phyloP scores from a whole-genome alignment of 92 coral and sea anemone genomes.

The Paragorgia papillata region DNA sequence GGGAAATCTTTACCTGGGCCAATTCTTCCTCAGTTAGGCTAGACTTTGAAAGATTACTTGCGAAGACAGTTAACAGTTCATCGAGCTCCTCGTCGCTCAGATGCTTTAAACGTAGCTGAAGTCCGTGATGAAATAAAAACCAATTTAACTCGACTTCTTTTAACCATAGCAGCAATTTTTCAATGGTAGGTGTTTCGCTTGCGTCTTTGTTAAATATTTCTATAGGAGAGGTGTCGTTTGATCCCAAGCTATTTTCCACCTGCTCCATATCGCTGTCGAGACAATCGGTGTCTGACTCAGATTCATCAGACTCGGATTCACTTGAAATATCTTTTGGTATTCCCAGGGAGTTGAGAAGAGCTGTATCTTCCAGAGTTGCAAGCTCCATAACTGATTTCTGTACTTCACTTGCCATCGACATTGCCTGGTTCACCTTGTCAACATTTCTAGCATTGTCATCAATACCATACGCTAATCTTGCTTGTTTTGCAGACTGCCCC shows the following conservation, averaged over 20 bases:
- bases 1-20: too few species aligned
- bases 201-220: slow-evolving; percentile 2
- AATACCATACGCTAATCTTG: slow-evolving; percentile 12
- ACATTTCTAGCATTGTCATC: slow-evolving; percentile 26
- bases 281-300: slow-evolving; percentile 38
- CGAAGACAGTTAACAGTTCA: too few species aligned
- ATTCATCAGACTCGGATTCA: slow-evolving; percentile 25
- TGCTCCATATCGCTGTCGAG: slow-evolving; percentile 30
- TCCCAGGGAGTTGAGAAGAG: slow-evolving; percentile 53
- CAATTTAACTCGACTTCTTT: too few species aligned
- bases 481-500: slow-evolving; percentile 35
- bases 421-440: too few species aligned
- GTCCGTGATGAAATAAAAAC: too few species aligned
- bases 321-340: slow-evolving; percentile 24
- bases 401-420: slow-evolving; percentile 38
- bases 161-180: background rate
- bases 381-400: slow-evolving; percentile 38
- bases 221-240: background rate
- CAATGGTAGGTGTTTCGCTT: background rate
- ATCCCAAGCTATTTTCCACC: background rate
- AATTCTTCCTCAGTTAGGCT: too few species aligned
- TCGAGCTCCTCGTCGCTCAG: too few species aligned
- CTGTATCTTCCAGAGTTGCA: slow-evolving; percentile 52
- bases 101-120: too few species aligned
- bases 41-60: too few species aligned